Percentiles rank a stretch among this genome's conserved stretches.
phyloP scores from a whole-genome alignment of 1,140 invertebrate species.

The Neotoxoptera formosana region DNA sequence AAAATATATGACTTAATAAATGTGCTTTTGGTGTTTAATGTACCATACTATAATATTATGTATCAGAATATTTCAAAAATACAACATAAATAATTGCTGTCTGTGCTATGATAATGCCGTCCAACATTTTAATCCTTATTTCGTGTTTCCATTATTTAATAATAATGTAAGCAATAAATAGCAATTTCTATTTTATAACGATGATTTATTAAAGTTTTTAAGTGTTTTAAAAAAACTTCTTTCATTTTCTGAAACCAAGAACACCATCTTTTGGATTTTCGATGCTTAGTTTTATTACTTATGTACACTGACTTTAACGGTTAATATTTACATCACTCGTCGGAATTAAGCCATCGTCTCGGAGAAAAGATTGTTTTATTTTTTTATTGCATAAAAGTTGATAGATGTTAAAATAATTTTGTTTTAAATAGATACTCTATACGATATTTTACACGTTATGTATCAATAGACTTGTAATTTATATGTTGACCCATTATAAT shows the following conservation, averaged over 20 bases:
- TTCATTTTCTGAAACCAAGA: background rate
- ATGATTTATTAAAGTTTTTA: background rate
- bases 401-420: background rate
- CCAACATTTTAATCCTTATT: background rate
- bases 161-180: background rate
- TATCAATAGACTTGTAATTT: background rate
- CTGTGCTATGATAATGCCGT: background rate
- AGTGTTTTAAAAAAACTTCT: slow-evolving; percentile 11
- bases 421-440: background rate
- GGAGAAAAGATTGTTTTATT: background rate
- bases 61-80: background rate
- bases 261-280: background rate
- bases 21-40: slow-evolving; percentile 10
- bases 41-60: background rate
- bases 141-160: background rate
- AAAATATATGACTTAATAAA: background rate
- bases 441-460: background rate
- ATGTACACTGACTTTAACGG: background rate
- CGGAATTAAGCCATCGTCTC: background rate
- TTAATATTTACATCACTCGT: background rate
- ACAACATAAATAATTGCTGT: slow-evolving; percentile 6
- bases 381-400: background rate
- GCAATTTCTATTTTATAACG: background rate
- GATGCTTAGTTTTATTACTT: background rate
- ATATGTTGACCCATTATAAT: background rate